Conservation (phyloP, 2,113 vertebrate genomes). For the Scophthalmus maximus region DNA sequence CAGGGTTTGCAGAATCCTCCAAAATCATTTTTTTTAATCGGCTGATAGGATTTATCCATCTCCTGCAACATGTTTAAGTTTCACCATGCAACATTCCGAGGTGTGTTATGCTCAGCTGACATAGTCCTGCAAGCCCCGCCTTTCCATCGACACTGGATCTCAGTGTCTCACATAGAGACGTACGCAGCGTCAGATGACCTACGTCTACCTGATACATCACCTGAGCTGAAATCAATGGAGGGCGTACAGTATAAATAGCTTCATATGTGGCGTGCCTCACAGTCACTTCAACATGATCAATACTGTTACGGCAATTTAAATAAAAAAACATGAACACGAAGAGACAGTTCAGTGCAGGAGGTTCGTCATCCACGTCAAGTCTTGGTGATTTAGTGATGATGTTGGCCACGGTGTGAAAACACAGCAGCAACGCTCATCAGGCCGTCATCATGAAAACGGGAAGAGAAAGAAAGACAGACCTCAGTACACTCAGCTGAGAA, state of each 20-base stretch:
- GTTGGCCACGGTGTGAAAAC: constrained; percentile 1
- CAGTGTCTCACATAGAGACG: neutral
- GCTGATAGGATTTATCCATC: too few species aligned
- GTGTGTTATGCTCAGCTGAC: neutral
- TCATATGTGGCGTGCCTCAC: constrained; percentile 17
- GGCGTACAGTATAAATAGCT: constrained; percentile 46
- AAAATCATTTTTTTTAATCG: too few species aligned
- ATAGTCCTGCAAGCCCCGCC: neutral
- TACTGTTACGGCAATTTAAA: too few species aligned
- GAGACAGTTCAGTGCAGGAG: constrained; percentile 10
- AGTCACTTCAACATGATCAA: constrained; percentile 45
- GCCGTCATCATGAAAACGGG: constrained; percentile 9
- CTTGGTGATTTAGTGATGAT: neutral
- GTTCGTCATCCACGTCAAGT: constrained; percentile 5
- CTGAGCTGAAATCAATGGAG: constrained; percentile 59
- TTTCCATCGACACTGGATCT: neutral
- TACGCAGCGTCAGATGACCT: constrained; percentile 42
- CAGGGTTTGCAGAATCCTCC: too few species aligned
- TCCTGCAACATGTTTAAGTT: too few species aligned
- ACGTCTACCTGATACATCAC: constrained; percentile 51
- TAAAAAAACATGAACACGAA: constrained; percentile 23
- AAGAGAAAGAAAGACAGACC: constrained; percentile 7
- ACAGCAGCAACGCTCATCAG: neutral
- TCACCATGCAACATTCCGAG: neutral
- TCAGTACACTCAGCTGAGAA: too few species aligned